Conservation (phyloP, 2,888 invertebrate species). For the Fragum fragum region DNA sequence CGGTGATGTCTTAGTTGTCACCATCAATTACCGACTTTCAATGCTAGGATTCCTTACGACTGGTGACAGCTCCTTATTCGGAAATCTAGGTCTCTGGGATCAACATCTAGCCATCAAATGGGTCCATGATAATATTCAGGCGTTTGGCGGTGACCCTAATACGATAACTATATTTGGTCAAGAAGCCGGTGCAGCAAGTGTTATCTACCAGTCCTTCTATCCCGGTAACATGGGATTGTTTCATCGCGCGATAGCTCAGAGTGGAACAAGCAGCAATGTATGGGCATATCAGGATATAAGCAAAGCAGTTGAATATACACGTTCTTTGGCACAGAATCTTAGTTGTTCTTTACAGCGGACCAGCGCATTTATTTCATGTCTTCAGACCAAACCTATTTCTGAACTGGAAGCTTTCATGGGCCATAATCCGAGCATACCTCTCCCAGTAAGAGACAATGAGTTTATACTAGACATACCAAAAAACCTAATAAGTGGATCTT, state of each 20-base stretch:
- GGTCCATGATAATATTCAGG: slow-evolving; percentile 13
- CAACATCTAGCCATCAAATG: slow-evolving; percentile 21
- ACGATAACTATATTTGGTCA: slow-evolving; percentile 13
- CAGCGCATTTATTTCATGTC: background rate
- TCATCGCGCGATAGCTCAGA: slow-evolving; percentile 37
- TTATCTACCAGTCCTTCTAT: slow-evolving; percentile 17
- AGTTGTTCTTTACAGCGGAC: slow-evolving; percentile 7
- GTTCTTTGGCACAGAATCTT: background rate
- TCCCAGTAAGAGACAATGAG: slow-evolving; percentile 10
- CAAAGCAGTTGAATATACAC: slow-evolving; percentile 7
- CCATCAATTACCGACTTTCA: slow-evolving; percentile 10
- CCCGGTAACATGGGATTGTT: slow-evolving; percentile 45
- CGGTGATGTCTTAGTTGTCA: slow-evolving; percentile 16
- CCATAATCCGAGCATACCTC: background rate
- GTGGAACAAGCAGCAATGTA: background rate
- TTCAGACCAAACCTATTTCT: background rate
- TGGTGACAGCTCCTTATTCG: background rate
- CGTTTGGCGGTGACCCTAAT: slow-evolving; percentile 11
- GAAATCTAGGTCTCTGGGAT: slow-evolving; percentile 25
- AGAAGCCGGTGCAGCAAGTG: slow-evolving; percentile 2
- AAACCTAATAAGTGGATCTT: slow-evolving; percentile 5
- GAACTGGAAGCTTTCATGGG: slow-evolving; percentile 6
- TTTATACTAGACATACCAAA: slow-evolving; percentile 14
- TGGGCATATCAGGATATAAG: background rate
- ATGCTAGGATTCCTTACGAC: slow-evolving; percentile 9